These are phyloP conservation scores for Drosophila bunnanda DNA, from an alignment of 2,888 invertebrate genomes.

Conservation along the genomic window DNA sequence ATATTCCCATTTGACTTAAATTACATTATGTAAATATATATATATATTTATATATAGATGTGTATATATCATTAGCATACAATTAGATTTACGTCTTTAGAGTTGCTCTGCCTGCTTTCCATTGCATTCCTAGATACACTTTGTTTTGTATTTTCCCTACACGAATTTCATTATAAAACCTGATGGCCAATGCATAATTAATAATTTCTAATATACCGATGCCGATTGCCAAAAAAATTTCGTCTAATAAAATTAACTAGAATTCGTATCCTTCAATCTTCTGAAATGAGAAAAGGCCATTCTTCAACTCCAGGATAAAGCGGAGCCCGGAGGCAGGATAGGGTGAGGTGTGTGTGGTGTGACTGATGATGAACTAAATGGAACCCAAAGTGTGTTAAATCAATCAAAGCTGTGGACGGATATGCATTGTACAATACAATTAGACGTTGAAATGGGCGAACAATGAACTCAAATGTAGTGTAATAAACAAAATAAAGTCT, in stretches of 20 bases:
- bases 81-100: conserved; percentile 78
- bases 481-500: conserved; percentile 7
- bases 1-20: conserved; percentile 77
- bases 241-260: conserved; percentile 74
- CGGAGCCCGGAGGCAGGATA: not conserved
- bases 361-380: conserved; percentile 19
- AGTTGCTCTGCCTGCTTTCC: conserved; percentile 75
- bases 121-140: conserved; percentile 55
- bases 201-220: conserved; percentile 47
- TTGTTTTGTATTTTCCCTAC: conserved; percentile 58
- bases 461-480: conserved; percentile 7
- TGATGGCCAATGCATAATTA: conserved; percentile 52
- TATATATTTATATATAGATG: conserved; percentile 50
- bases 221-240: conserved; percentile 64
- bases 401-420: conserved; percentile 74
- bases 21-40: conserved; percentile 64
- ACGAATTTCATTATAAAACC: conserved; percentile 58
- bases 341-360: conserved; percentile 12
- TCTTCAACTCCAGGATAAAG: conserved; percentile 31
- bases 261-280: conserved; percentile 42
- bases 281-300: conserved; percentile 42
- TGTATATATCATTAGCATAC: conserved; percentile 68
- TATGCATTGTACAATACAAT: conserved; percentile 68
- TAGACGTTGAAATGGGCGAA: conserved; percentile 46
- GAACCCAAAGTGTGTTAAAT: conserved; percentile 18